A percentile compares a stretch with the other conserved stretches of the same genome.
Evolutionary conservation across 2,888 invertebrate genomes (phyloP).

Genomic region (Diaphora mendica): DNA sequence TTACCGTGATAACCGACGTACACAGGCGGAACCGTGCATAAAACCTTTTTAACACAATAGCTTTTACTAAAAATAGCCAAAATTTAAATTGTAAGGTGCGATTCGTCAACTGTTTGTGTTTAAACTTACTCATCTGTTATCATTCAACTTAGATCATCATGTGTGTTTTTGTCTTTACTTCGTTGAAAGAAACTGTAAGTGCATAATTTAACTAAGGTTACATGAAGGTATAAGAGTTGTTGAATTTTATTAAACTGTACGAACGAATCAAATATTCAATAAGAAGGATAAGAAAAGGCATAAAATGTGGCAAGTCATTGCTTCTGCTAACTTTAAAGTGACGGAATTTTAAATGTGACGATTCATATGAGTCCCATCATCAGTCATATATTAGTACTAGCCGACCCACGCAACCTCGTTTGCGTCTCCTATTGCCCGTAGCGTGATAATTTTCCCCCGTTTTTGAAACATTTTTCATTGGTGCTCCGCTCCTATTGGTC

Average conservation of each 20-base stretch:
- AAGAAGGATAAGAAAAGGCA: background rate
- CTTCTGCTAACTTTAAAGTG: background rate
- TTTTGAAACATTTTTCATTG: too few species aligned
- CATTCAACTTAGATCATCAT: background rate
- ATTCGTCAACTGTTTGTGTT: background rate
- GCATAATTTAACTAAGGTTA: background rate
- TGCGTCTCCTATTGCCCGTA: too few species aligned
- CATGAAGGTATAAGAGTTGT: background rate
- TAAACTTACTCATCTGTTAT: background rate
- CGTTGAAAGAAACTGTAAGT: background rate
- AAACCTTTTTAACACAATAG: too few species aligned
- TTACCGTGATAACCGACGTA: too few species aligned
- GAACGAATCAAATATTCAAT: background rate
- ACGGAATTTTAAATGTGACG: background rate
- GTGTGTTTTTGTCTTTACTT: background rate
- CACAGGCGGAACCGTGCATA: too few species aligned
- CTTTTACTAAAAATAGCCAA: too few species aligned
- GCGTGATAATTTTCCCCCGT: too few species aligned
- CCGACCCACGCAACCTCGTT: too few species aligned
- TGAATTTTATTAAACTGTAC: background rate
- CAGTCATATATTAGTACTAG: too few species aligned
- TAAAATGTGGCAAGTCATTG: background rate
- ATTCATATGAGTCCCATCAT: too few species aligned
- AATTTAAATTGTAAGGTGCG: too few species aligned
- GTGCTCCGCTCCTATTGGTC: too few species aligned